A percentile compares a stretch with the other conserved stretches of the same genome.
Evolutionary conservation across 92 coral and sea anemone species (phyloP).

Genomic region (Meandrina meandrites): DNA sequence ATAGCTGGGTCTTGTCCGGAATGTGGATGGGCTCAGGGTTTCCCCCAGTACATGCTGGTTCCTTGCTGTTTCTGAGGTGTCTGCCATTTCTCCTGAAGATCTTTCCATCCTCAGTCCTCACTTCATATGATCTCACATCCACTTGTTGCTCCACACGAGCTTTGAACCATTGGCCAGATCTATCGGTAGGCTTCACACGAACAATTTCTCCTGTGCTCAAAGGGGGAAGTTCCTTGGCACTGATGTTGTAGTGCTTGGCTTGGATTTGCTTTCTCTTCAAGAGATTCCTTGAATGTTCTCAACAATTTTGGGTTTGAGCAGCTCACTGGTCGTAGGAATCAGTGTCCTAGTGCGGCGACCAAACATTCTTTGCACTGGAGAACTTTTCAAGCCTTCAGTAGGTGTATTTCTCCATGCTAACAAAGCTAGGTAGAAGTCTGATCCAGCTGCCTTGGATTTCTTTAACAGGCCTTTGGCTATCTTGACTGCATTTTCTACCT

Average conservation of each 20-base stretch:
- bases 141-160: slow-evolving; percentile 46
- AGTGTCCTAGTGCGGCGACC: slow-evolving; percentile 34
- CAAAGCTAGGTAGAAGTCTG: slow-evolving; percentile 38
- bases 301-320: slow-evolving; percentile 39
- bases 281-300: slow-evolving; percentile 26
- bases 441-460: slow-evolving; percentile 23
- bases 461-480: too few species aligned
- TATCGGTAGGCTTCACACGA: slow-evolving; percentile 36
- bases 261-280: slow-evolving; percentile 29
- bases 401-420: slow-evolving; percentile 35
- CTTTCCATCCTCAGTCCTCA: slow-evolving; percentile 47
- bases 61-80: slow-evolving; percentile 41
- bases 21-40: neutral
- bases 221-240: slow-evolving; percentile 34
- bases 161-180: slow-evolving; percentile 22
- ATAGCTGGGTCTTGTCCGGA: neutral
- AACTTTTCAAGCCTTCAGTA: slow-evolving; percentile 22
- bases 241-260: slow-evolving; percentile 46
- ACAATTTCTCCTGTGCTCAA: slow-evolving; percentile 35
- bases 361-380: slow-evolving; percentile 26
- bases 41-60: neutral
- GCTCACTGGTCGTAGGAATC: slow-evolving; percentile 27
- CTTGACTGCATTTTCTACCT: slow-evolving; percentile 9
- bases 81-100: slow-evolving; percentile 39
- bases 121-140: slow-evolving; percentile 50